Percentiles rank a stretch among this genome's conserved stretches.
phyloP scores from a whole-genome alignment of 2,113 vertebrate species.

The cattle (Bos taurus) region DNA sequence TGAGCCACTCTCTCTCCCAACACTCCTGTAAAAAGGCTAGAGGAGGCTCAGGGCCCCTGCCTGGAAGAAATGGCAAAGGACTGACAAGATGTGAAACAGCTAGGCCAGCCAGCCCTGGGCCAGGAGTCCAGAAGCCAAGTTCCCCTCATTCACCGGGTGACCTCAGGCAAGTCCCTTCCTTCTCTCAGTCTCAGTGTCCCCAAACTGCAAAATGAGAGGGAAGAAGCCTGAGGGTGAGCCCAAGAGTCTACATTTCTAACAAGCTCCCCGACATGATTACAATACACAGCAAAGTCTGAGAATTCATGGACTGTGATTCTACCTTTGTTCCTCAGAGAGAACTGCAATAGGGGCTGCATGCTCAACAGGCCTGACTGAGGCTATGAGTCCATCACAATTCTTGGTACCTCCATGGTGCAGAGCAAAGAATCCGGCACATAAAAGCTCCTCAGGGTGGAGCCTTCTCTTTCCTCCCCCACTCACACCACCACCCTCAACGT shows the following conservation, averaged over 20 bases:
- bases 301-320: not conserved
- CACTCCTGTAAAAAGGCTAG: not conserved
- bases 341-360: not conserved
- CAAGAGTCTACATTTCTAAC: not conserved
- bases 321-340: not conserved
- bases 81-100: not conserved
- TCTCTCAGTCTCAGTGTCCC: not conserved
- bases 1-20: not conserved
- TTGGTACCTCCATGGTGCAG: not conserved
- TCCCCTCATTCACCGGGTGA: not conserved
- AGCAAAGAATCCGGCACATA: not conserved
- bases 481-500: accelerated
- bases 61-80: not conserved
- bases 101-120: not conserved
- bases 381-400: not conserved
- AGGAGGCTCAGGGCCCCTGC: not conserved
- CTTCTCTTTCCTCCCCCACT: not conserved
- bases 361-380: not conserved
- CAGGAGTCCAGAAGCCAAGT: not conserved
- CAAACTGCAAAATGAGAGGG: not conserved
- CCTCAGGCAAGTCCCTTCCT: not conserved
- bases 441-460: not conserved
- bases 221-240: not conserved
- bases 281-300: not conserved
- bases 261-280: not conserved